A percentile compares a stretch with the other conserved stretches of the same genome.
Conservation (phyloP, 2,797 vertebrate genomes). For the Squalus acanthias region DNA sequence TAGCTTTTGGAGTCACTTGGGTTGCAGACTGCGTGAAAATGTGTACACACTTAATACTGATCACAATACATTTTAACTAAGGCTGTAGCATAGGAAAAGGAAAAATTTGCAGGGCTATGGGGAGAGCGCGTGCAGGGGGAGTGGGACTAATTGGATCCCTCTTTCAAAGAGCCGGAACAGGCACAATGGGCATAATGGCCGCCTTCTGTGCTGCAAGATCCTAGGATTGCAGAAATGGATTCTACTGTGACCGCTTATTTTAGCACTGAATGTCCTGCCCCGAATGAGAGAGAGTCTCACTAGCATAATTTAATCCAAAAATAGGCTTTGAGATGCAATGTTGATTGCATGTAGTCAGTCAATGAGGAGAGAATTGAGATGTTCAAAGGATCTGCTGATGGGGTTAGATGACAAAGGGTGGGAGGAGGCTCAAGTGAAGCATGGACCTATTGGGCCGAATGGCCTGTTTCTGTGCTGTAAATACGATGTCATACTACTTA, state of each 20-base stretch:
- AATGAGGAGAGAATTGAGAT: neutral
- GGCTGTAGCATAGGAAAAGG: neutral
- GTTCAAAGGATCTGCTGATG: neutral
- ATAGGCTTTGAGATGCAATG: neutral
- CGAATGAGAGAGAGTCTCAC: neutral
- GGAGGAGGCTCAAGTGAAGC: too few relatives aligned
- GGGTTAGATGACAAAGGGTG: too few relatives aligned
- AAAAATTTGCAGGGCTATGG: neutral
- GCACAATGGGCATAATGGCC: neutral
- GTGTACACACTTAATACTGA: neutral
- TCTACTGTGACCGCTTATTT: neutral
- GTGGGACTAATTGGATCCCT: neutral
- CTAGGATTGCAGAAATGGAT: neutral
- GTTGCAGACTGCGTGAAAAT: neutral
- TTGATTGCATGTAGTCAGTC: neutral
- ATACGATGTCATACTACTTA: too few relatives aligned
- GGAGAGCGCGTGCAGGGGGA: neutral
- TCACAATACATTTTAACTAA: neutral
- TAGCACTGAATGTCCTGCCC: neutral
- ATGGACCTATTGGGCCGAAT: too few relatives aligned
- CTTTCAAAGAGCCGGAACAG: neutral
- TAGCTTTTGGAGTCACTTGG: too few relatives aligned
- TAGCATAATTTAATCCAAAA: neutral
- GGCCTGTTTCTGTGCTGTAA: too few relatives aligned
- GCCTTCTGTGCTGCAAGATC: neutral